Conservation (phyloP, 2,888 invertebrate species). For the Thelaira solivaga region DNA sequence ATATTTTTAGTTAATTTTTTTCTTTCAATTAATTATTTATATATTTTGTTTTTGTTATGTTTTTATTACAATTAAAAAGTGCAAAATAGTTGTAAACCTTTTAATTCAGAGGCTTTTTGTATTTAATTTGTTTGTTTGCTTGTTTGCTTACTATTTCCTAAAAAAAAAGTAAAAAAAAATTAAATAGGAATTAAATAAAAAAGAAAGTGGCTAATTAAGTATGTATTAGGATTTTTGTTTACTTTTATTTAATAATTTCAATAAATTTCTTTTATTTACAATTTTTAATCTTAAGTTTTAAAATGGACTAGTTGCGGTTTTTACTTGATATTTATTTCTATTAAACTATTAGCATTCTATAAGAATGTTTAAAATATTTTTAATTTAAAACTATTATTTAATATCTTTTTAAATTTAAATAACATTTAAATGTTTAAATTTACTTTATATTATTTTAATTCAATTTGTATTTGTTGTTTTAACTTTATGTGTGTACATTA, state of each 20-base stretch:
- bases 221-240: conserved; percentile 52
- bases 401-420: conserved; percentile 34
- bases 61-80: conserved; percentile 57
- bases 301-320: conserved; percentile 60
- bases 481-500: conserved; percentile 57
- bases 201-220: conserved; percentile 56
- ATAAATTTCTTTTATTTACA: conserved; percentile 54
- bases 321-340: conserved; percentile 27
- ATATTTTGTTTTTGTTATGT: conserved; percentile 35
- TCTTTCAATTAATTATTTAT: conserved; percentile 8
- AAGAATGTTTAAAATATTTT: conserved; percentile 56
- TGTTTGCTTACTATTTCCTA: conserved; percentile 42
- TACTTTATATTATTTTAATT: conserved; percentile 64
- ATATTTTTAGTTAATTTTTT: conserved; percentile 18
- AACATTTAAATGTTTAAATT: conserved; percentile 52
- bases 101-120: conserved; percentile 60
- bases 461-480: conserved; percentile 62
- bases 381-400: conserved; percentile 44
- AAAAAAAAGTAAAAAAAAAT: too few species aligned
- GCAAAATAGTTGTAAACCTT: conserved; percentile 63
- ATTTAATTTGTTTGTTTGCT: conserved; percentile 41
- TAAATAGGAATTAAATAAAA: too few species aligned
- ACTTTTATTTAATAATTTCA: conserved; percentile 23
- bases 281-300: conserved; percentile 46
- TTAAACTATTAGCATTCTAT: conserved; percentile 61